phyloP scores from a whole-genome alignment of 1,140 invertebrate species.

The Elymnias hypermnestra region DNA sequence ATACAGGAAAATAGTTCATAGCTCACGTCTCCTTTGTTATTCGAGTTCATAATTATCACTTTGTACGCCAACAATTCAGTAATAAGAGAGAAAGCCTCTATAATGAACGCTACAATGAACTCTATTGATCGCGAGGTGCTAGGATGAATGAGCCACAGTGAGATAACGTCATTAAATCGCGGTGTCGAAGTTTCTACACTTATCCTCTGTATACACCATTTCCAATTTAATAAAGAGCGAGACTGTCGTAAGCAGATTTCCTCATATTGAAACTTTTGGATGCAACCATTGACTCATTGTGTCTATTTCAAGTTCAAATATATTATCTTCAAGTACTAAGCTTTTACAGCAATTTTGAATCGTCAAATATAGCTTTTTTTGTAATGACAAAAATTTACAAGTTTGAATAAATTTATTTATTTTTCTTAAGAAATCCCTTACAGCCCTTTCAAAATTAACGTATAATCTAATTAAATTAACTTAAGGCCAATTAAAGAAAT shows the following conservation, averaged over 20 bases:
- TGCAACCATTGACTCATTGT: too few relatives aligned
- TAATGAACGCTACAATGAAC: constrained; percentile 4
- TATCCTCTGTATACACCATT: background rate
- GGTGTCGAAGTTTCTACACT: background rate
- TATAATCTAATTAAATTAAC: too few relatives aligned
- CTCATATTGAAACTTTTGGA: background rate
- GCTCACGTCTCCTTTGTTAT: background rate
- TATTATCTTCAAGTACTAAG: too few relatives aligned
- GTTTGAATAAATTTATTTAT: too few relatives aligned
- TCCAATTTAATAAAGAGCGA: background rate
- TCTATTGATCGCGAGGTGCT: background rate
- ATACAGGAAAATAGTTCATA: background rate
- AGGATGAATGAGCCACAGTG: background rate
- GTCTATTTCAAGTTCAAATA: too few relatives aligned
- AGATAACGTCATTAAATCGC: constrained; percentile 1
- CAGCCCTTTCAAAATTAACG: too few relatives aligned
- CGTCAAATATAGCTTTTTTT: too few relatives aligned
- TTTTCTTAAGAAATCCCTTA: too few relatives aligned
- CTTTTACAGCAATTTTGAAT: too few relatives aligned
- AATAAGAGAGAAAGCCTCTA: constrained; percentile 1
- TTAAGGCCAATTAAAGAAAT: too few relatives aligned
- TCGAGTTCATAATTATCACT: background rate
- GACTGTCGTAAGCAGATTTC: background rate
- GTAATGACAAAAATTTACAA: too few relatives aligned
- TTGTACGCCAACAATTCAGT: background rate